phyloP scores from a whole-genome alignment of 2,797 vertebrate species.

The Pangasius mekongensis region DNA sequence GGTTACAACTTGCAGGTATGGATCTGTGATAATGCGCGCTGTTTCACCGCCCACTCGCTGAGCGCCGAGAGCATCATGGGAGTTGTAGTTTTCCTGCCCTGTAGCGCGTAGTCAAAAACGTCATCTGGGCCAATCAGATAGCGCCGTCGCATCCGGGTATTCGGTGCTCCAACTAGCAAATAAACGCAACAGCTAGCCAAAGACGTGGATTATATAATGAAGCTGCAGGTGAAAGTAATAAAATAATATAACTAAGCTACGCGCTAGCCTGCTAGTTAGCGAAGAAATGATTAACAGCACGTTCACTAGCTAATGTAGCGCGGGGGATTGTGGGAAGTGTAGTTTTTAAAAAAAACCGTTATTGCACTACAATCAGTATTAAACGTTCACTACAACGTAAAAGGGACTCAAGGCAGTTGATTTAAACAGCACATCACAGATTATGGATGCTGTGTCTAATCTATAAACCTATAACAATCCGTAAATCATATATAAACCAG shows the following conservation, averaged over 20 bases:
- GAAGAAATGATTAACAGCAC: neutral
- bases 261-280: too few species aligned
- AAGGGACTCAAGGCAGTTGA: neutral
- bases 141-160: neutral
- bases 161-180: neutral
- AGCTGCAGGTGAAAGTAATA: neutral
- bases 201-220: neutral
- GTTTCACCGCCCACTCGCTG: conserved; percentile 50
- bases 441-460: neutral
- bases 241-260: neutral
- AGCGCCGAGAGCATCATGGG: conserved; percentile 67
- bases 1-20: neutral
- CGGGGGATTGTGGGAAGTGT: neutral
- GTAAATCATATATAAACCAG: neutral
- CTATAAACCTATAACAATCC: too few species aligned
- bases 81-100: conserved; percentile 70
- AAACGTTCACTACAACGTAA: too few species aligned
- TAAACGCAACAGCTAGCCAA: neutral
- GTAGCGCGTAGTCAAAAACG: neutral
- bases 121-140: neutral
- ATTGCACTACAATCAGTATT: neutral
- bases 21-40: conserved; percentile 8
- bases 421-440: neutral
- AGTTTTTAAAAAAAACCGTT: neutral
- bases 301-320: neutral